Evolutionary conservation across 2,797 vertebrate genomes (phyloP).

Genomic region (Acrocephalus scirpaceus): DNA sequence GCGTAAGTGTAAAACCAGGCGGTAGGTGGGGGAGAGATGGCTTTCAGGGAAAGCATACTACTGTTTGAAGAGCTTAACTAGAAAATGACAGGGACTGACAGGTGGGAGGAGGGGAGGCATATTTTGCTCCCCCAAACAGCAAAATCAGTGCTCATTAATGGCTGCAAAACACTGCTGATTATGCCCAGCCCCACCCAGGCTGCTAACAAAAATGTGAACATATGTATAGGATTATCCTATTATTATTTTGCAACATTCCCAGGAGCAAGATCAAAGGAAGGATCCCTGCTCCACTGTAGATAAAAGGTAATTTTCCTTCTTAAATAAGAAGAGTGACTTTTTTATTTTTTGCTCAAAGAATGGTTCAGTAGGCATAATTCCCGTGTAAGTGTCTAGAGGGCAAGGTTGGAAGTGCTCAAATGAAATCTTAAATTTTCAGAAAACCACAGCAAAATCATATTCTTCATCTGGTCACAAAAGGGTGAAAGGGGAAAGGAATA

Average conservation of each 20-base stretch:
- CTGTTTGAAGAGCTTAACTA: background rate
- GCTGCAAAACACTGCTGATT: background rate
- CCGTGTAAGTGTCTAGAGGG: background rate
- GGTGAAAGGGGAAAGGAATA: background rate
- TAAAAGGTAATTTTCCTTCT: background rate
- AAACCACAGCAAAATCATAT: background rate
- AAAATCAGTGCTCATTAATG: background rate
- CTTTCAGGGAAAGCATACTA: background rate
- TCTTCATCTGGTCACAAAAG: background rate
- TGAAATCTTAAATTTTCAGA: background rate
- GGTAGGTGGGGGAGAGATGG: background rate
- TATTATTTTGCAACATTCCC: background rate
- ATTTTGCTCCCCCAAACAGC: background rate
- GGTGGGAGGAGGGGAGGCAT: background rate
- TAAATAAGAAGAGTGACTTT: background rate
- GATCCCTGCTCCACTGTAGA: background rate
- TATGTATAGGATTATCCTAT: background rate
- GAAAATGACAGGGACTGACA: background rate
- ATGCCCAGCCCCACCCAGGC: background rate
- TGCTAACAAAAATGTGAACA: background rate
- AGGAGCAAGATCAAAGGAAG: background rate
- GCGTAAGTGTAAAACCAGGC: background rate
- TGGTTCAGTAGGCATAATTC: background rate
- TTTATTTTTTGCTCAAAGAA: background rate
- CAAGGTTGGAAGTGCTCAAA: background rate